These are phyloP conservation scores for Halictus quadricinctus DNA, from an alignment of 2,888 invertebrate species.

Conservation along the genomic window DNA sequence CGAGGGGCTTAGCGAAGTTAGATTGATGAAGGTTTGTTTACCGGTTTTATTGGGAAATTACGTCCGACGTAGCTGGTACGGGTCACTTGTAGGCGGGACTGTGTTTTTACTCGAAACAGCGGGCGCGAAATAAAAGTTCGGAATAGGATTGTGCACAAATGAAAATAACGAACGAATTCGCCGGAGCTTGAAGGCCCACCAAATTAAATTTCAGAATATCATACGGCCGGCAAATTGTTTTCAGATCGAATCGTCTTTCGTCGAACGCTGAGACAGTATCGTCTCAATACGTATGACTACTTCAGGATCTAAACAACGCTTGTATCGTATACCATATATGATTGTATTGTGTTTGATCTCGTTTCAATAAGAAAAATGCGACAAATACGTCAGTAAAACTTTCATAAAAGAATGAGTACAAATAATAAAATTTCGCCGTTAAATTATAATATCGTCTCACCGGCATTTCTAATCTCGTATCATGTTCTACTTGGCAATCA, in stretches of 20 bases:
- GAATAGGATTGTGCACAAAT: not conserved
- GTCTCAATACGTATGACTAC: no score
- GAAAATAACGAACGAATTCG: constrained; percentile 5
- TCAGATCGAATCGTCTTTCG: not conserved
- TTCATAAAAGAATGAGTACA: not conserved
- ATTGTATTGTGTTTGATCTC: not conserved
- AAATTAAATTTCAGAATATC: not conserved
- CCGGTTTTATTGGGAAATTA: constrained; percentile 15
- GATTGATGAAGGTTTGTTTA: constrained; percentile 31
- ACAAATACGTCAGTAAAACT: no score
- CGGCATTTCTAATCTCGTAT: no score
- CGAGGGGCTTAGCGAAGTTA: not conserved
- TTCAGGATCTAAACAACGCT: no score
- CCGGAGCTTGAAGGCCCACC: not conserved
- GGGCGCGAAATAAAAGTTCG: not conserved
- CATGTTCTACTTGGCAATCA: not conserved
- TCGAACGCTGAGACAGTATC: not conserved
- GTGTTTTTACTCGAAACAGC: not conserved
- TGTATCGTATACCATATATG: no score
- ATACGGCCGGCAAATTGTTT: not conserved
- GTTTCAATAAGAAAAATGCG: not conserved
- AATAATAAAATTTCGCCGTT: not conserved
- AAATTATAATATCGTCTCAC: not conserved
- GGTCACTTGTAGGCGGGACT: not conserved
- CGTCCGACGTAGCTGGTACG: not conserved